phyloP scores from a whole-genome alignment of 2,797 vertebrate genomes.

The Morus bassanus region DNA sequence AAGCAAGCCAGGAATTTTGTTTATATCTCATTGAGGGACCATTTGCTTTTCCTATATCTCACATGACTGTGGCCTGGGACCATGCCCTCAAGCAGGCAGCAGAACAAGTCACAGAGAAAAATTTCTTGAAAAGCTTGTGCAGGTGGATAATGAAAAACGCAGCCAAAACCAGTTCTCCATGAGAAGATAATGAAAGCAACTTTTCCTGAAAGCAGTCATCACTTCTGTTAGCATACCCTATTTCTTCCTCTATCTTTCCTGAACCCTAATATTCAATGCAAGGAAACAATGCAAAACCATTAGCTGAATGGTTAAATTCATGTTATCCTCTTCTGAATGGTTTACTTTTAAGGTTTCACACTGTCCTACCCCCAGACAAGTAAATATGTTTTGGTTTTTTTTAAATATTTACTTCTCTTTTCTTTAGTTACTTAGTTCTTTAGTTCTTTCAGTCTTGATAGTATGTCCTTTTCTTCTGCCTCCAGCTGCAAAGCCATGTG shows the following conservation, averaged over 20 bases:
- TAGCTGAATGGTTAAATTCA: neutral
- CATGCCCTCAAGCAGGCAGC: neutral
- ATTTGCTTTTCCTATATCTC: conserved; percentile 8
- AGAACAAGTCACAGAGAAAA: conserved; percentile 8
- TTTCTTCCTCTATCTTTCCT: neutral
- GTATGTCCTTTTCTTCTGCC: neutral
- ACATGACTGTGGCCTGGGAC: conserved; percentile 8
- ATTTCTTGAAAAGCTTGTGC: neutral
- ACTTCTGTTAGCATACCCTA: neutral
- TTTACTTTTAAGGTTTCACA: neutral
- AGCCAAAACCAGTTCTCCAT: neutral
- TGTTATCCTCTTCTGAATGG: neutral
- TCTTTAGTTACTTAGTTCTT: neutral
- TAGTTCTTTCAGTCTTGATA: neutral
- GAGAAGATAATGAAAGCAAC: neutral
- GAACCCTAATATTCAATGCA: neutral
- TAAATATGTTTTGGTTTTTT: neutral
- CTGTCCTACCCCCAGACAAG: neutral
- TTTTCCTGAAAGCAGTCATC: neutral
- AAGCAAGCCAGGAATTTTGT: neutral
- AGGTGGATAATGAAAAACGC: neutral
- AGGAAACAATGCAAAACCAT: neutral
- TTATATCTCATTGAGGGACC: neutral
- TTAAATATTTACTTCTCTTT: neutral
- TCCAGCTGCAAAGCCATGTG: neutral